Base-by-base conservation (phyloP, 2,888 invertebrate species). In the Sclerodermus sp. region DNA sequence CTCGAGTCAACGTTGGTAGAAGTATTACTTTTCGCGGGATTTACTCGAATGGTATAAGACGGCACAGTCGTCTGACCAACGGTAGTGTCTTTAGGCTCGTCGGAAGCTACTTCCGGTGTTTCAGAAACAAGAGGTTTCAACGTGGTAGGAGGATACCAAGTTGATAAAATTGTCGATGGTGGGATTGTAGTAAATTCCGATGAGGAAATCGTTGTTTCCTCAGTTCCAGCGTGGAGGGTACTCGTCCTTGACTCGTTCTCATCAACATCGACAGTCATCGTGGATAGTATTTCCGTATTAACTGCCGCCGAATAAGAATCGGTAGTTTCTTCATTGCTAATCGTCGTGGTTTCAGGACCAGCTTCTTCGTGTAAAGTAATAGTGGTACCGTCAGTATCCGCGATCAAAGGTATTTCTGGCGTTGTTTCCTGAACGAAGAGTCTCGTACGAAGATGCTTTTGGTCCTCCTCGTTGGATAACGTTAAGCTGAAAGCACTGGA, bases 1-100 rank as follows among this genome's bases (percentile, higher is more conserved):
- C 62, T 58, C 1, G 67, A 49, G 1, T 64, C 63, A 47, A 44
- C 34, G 42, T 43, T 36, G 1, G 45, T 50, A n/a, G 43, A 55
- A 4, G 47, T 23, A 23, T 23, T 23, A 23, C 8, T 23, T 23
- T 3, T 3, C 18, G 16, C 51, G 39, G 15, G 47, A 47, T 15
- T 37, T 18, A 15, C 16, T 31, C 13, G 3, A 23, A 23, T 23
- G 8, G 23, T 23, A 23, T 53, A 55, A 9, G 43, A 42, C 36
- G 45, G 42, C 8, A 45, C 32, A 13, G 45, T 42, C 2, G 47
- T 57, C 5, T 51, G 41, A 44, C 4, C 30, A n/a, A 30, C 8
- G 23, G 12, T 40, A 38, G 30, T 42, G 15, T 9, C 16, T 17
- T 29, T 9, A 23, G 37, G 44, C 2, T 2, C 23, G 5, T 37